Evolutionary conservation across 2,113 vertebrate genomes (phyloP), one percentile per base, ranked within the genome.

Genomic region (Megaleporinus macrocephalus): DNA sequence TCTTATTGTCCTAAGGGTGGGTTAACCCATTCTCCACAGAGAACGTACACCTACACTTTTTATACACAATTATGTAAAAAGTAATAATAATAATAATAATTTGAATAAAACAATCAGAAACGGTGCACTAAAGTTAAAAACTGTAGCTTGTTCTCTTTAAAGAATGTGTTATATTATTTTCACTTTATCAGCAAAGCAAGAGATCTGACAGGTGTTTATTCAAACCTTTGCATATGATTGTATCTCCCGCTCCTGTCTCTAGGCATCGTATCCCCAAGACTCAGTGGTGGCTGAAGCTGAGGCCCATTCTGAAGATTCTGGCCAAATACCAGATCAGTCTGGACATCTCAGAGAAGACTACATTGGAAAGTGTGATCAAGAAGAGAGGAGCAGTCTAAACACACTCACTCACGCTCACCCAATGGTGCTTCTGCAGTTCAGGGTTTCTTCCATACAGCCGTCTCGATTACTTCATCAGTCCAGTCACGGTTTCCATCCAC

Each of bases 241-340:
- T 41, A 12, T 14, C 66, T 10, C 41, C 27, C 20, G 3, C 7
- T 71, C 24, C 66, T 72, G 70, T 65, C 16, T 59, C 30, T 63
- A 98, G 97, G 79, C 97, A 97, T 85, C 96, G 97, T 82, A 92
- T 99, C 84, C 97, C 97, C 1, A 96, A 93, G 89, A 90, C 94
- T 47, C 94, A 97, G 89, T 99, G 97, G 97, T 98, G 97, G 97
- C 91, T 97, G 82, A 98, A 93, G 87, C 95, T 98, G 75, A 94
- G 97, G 41, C 97, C 97, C 84, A 96, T 98, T 90, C 94, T 98
- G 76, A 99, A 99, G 89, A 96, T 98, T 86, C 90, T 99, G 80
- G 97, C 96, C 86, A 97, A 97, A 87, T 98, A 98, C 15, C 88
- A 96, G 87, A 96, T 96, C 47, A 93, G 92, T 78, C 82, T 98